Percentiles rank a stretch among this genome's conserved stretches.
Conservation (phyloP, 2,888 invertebrate species). For the Tenthredo distinguenda region DNA sequence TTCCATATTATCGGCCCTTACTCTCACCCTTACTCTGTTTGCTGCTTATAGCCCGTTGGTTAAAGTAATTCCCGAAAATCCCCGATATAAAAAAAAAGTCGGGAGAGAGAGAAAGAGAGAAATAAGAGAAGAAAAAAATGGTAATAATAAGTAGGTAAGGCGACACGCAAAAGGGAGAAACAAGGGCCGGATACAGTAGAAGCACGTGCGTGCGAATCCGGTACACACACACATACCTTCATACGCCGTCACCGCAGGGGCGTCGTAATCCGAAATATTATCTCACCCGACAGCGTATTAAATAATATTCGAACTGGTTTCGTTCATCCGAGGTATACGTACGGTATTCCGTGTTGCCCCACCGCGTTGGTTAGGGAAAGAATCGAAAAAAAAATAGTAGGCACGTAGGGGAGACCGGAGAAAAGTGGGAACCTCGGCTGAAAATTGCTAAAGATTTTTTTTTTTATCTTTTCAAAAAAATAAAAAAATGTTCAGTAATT, state of each 20-base stretch:
- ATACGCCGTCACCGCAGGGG: constrained; percentile 38
- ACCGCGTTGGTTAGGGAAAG: not conserved
- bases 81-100: constrained; percentile 6
- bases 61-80: constrained; percentile 42
- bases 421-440: no score
- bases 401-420: not conserved
- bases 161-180: constrained; percentile 24
- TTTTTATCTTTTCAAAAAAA: no score
- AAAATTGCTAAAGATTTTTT: no score
- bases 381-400: not conserved
- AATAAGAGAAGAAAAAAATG: not conserved
- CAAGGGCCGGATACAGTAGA: not conserved
- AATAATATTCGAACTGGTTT: constrained; percentile 51
- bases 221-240: not conserved
- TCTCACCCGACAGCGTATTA: constrained; percentile 52
- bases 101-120: not conserved
- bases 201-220: constrained; percentile 43
- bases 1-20: not conserved
- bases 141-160: constrained; percentile 33
- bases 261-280: constrained; percentile 52
- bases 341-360: not conserved
- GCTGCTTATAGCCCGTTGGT: not conserved
- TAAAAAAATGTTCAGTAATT: no score
- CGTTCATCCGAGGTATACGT: constrained; percentile 16
- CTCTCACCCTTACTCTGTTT: not conserved